Conservation (phyloP, 2,888 invertebrate genomes). For the Cheilosia vernalis region DNA sequence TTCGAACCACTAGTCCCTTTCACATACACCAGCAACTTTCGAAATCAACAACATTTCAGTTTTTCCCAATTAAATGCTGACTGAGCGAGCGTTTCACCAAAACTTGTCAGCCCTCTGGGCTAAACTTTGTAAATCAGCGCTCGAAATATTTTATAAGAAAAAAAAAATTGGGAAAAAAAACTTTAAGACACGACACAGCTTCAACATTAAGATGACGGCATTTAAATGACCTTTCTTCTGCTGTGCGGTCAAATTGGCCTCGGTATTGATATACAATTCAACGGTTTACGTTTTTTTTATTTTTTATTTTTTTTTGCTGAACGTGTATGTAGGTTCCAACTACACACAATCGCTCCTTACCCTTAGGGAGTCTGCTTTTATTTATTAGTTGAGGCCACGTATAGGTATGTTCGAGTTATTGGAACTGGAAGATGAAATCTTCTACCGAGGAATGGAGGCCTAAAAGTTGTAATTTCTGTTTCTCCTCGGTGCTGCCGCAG, state of each 20-base stretch:
- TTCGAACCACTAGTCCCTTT: background rate
- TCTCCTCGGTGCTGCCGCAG: constrained; percentile 50
- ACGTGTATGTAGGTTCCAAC: constrained; percentile 21
- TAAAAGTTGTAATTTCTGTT: constrained; percentile 72
- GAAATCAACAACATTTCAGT: constrained; percentile 17
- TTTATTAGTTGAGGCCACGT: constrained; percentile 67
- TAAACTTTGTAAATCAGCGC: constrained; percentile 41
- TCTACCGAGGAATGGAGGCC: constrained; percentile 44
- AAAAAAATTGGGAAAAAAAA: constrained; percentile 14
- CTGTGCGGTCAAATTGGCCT: constrained; percentile 49
- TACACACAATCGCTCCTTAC: constrained; percentile 37
- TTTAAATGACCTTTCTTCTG: constrained; percentile 63
- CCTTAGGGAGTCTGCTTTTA: constrained; percentile 64
- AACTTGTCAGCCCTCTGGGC: constrained; percentile 61
- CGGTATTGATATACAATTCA: constrained; percentile 51
- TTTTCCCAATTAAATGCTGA: constrained; percentile 57
- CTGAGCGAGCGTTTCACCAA: constrained; percentile 22
- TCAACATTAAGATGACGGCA: constrained; percentile 50
- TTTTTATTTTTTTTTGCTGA: constrained; percentile 3
- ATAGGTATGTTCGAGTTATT: constrained; percentile 57
- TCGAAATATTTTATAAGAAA: constrained; percentile 43
- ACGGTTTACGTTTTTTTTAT: constrained; percentile 15
- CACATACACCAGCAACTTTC: constrained; percentile 22
- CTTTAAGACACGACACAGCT: constrained; percentile 55
- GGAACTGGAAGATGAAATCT: constrained; percentile 68